These are phyloP conservation scores for Myotis brandtii DNA, from an alignment of 2,113 vertebrate genomes.

Conservation along the genomic window DNA sequence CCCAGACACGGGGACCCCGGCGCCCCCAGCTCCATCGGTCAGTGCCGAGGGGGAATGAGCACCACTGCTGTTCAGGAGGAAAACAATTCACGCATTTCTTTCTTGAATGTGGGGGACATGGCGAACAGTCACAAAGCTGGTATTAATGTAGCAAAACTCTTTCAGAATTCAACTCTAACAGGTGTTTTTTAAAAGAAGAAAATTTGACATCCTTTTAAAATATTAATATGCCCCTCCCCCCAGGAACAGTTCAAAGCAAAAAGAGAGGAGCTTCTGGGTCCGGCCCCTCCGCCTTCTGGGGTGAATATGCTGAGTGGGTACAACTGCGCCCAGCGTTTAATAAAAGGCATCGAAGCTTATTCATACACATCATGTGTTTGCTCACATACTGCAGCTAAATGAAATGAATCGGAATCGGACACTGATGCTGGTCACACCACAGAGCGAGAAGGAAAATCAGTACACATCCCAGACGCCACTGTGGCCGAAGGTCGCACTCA, in stretches of 20 bases:
- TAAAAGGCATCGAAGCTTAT: conserved; percentile 66
- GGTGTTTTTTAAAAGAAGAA: background rate
- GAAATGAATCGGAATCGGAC: conserved; percentile 77
- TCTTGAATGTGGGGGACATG: background rate
- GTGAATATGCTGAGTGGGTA: conserved; percentile 70
- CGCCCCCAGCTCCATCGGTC: no score
- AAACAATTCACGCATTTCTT: background rate
- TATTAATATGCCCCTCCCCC: background rate
- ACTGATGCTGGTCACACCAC: conserved; percentile 75
- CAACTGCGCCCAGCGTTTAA: conserved; percentile 70
- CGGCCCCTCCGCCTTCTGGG: no score
- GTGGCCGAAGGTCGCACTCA: background rate
- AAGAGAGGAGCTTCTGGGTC: no score
- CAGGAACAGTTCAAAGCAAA: no score
- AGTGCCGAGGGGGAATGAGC: no score
- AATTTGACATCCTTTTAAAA: no score
- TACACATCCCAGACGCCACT: conserved; percentile 43
- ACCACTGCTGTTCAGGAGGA: background rate
- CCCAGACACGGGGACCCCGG: no score
- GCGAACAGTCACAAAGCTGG: background rate
- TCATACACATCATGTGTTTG: conserved; percentile 66
- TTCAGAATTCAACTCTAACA: background rate
- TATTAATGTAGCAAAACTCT: no score
- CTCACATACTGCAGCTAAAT: conserved; percentile 80
- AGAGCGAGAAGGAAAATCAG: conserved; percentile 76